phyloP scores from a whole-genome alignment of 2,888 invertebrate species.

The Arrhopalites spinosus region DNA sequence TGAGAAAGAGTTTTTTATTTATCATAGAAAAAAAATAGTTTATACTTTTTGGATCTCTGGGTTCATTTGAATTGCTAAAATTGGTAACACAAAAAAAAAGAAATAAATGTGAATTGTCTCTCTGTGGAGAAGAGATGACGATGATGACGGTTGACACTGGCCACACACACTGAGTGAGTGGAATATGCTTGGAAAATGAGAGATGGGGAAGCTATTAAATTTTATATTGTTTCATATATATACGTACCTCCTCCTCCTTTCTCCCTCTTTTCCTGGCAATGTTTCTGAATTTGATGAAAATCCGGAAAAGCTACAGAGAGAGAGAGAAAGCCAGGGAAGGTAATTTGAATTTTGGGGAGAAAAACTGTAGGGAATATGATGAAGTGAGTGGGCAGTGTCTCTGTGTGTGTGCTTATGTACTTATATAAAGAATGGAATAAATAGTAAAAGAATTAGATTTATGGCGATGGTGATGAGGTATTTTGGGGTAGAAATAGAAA shows the following conservation, averaged over 20 bases:
- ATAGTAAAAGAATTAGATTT: conserved; percentile 43
- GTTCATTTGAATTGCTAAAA: conserved; percentile 1
- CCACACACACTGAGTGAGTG: too few species aligned
- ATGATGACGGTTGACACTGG: too few species aligned
- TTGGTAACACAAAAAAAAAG: neutral
- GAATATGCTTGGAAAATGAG: neutral
- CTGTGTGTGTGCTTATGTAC: neutral
- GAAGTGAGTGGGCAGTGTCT: conserved; percentile 4
- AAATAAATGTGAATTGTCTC: neutral
- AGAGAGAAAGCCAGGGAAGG: neutral
- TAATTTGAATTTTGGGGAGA: conserved; percentile 40
- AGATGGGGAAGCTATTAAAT: conserved; percentile 24
- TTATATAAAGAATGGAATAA: conserved; percentile 9
- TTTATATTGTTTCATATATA: conserved; percentile 19
- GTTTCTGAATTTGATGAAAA: neutral
- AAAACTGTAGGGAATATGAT: conserved; percentile 34
- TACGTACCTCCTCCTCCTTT: neutral
- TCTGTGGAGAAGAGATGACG: neutral
- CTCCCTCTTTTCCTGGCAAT: neutral
- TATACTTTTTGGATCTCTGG: too few species aligned
- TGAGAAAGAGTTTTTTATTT: too few species aligned
- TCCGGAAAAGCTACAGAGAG: conserved; percentile 5
- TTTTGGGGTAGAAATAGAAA: conserved; percentile 41
- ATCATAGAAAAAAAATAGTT: neutral
- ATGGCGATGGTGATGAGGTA: conserved; percentile 52